These are phyloP conservation scores for Bradypodion ventrale DNA, from an alignment of 2,797 vertebrate genomes.

Conservation along the genomic window DNA sequence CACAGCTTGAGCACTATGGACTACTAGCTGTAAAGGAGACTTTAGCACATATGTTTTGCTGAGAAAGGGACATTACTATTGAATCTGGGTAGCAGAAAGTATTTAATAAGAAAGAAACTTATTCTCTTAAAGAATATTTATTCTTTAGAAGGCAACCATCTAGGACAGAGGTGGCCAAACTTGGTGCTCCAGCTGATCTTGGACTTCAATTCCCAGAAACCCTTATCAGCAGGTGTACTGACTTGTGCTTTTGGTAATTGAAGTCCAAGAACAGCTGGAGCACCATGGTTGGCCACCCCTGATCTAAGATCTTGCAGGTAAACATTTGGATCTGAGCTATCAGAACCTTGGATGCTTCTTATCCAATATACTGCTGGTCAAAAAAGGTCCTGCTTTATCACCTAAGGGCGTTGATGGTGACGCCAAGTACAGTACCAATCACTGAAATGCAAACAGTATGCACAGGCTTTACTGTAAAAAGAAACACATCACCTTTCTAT, in stretches of 20 bases:
- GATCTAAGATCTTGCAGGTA: not conserved
- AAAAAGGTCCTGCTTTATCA: slow-evolving; percentile 49
- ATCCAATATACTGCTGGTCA: not conserved
- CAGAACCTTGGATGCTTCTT: not conserved
- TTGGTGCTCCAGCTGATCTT: no score
- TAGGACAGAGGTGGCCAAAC: no score
- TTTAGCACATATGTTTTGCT: no score
- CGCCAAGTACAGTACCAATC: slow-evolving; percentile 54
- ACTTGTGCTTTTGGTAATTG: no score
- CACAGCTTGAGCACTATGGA: no score
- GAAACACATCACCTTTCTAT: slow-evolving; percentile 64
- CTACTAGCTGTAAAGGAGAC: no score
- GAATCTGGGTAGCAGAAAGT: not conserved
- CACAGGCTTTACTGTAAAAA: slow-evolving; percentile 54
- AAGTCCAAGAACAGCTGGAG: no score
- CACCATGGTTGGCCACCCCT: no score
- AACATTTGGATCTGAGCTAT: not conserved
- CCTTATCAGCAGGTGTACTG: no score
- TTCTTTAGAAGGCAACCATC: not conserved
- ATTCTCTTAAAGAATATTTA: not conserved
- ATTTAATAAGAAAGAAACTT: not conserved
- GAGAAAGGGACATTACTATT: not conserved
- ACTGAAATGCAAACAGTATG: slow-evolving; percentile 55
- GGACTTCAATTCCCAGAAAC: no score
- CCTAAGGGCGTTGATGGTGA: slow-evolving; percentile 2